phyloP scores from a whole-genome alignment of 1,140 invertebrate species.

The Sinonovacula constricta region DNA sequence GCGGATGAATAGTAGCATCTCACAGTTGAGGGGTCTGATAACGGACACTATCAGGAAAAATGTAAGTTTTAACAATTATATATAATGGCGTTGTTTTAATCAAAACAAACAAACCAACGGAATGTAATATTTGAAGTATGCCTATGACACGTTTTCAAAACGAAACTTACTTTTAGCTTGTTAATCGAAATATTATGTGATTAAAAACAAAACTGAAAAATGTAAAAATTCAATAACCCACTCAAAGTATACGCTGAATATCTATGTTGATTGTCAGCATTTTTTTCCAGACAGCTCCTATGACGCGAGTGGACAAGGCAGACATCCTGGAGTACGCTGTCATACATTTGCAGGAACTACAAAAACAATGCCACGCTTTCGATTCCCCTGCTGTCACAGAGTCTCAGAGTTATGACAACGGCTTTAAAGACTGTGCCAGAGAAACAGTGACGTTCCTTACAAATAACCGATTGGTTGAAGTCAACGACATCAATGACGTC shows the following conservation, averaged over 20 bases:
- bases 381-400: neutral
- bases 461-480: neutral
- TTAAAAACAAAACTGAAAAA: no score
- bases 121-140: no score
- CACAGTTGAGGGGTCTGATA: neutral
- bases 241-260: no score
- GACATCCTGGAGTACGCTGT: slow-evolving; percentile 35
- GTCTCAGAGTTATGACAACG: neutral
- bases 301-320: slow-evolving; percentile 43
- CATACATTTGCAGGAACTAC: slow-evolving; percentile 12
- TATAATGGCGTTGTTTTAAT: no score
- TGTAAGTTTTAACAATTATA: no score
- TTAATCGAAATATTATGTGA: no score
- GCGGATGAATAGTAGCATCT: neutral
- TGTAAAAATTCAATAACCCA: no score
- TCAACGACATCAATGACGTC: neutral
- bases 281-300: slow-evolving; percentile 24
- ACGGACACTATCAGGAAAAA: neutral
- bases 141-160: no score
- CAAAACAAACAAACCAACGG: no score
- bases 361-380: neutral
- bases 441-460: slow-evolving; percentile 8
- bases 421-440: slow-evolving; percentile 22
- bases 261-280: no score
- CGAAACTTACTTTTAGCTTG: no score